phyloP scores from a whole-genome alignment of 2,113 vertebrate genomes.

The Microcebus ravelobensis region DNA sequence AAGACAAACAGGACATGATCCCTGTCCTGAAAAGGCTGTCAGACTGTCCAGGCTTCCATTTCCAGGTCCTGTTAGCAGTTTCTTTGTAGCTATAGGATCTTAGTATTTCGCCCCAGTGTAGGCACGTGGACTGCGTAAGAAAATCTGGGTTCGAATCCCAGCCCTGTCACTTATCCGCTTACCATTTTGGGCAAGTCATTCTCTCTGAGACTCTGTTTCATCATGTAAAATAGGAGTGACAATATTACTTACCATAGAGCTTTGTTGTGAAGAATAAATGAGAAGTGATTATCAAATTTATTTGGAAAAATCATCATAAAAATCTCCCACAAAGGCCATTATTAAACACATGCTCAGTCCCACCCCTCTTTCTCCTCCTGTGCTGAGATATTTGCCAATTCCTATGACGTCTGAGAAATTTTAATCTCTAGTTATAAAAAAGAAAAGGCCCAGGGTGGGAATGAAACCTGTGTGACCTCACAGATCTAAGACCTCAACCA shows the following conservation, averaged over 20 bases:
- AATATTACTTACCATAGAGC: neutral
- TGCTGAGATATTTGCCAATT: neutral
- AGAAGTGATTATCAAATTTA: neutral
- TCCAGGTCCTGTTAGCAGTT: neutral
- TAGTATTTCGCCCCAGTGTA: neutral
- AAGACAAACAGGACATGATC: neutral
- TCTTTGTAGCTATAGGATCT: neutral
- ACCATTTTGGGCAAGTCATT: neutral
- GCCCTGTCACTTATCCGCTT: neutral
- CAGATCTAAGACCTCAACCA: neutral
- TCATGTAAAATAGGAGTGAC: neutral
- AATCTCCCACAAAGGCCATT: neutral
- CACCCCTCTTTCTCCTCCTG: neutral
- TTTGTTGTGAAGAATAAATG: neutral
- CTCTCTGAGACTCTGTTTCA: neutral
- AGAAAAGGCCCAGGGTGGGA: neutral
- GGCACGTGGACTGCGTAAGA: neutral
- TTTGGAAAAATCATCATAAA: neutral
- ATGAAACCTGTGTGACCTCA: neutral
- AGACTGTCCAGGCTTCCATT: neutral
- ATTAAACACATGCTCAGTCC: neutral
- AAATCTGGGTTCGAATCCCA: neutral
- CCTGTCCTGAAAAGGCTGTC: neutral
- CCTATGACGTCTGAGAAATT: neutral
- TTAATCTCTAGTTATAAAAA: neutral